Percentiles rank a stretch among this genome's conserved stretches.
Conservation (phyloP, 1,140 invertebrate species). For the Heliothis subflexa region DNA sequence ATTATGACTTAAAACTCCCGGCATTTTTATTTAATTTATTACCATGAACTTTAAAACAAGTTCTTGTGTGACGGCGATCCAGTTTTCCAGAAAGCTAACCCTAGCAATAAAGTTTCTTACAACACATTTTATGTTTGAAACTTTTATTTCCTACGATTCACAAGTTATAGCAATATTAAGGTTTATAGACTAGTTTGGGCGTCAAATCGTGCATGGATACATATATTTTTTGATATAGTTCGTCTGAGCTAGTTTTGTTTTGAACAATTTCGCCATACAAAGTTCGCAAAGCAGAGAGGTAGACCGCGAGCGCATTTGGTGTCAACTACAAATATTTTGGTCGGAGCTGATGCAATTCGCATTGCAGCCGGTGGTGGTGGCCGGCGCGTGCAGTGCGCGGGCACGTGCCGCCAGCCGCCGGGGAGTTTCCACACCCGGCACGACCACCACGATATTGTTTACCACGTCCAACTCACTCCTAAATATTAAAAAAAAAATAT, state of each 20-base stretch:
- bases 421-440: constrained; percentile 61
- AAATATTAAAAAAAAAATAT: constrained; percentile 44
- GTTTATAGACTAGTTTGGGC: not conserved
- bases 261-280: constrained; percentile 50
- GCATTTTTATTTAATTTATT: not conserved
- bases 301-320: constrained; percentile 63
- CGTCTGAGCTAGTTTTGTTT: constrained; percentile 15
- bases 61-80: constrained; percentile 5
- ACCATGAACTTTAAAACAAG: not conserved
- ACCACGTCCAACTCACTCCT: constrained; percentile 43
- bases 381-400: constrained; percentile 58
- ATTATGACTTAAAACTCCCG: constrained; percentile 6
- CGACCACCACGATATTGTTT: constrained; percentile 46
- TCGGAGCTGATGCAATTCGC: constrained; percentile 75
- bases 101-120: not conserved
- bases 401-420: constrained; percentile 58
- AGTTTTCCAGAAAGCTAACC: constrained; percentile 9
- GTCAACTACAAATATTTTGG: constrained; percentile 64
- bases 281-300: constrained; percentile 72
- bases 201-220: not conserved
- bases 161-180: not conserved
- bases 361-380: constrained; percentile 62
- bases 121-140: constrained; percentile 1
- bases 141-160: not conserved
- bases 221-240: constrained; percentile 28